These are phyloP conservation scores for Piezodorus guildinii DNA, from an alignment of 1,140 invertebrate genomes.

Conservation along the genomic window DNA sequence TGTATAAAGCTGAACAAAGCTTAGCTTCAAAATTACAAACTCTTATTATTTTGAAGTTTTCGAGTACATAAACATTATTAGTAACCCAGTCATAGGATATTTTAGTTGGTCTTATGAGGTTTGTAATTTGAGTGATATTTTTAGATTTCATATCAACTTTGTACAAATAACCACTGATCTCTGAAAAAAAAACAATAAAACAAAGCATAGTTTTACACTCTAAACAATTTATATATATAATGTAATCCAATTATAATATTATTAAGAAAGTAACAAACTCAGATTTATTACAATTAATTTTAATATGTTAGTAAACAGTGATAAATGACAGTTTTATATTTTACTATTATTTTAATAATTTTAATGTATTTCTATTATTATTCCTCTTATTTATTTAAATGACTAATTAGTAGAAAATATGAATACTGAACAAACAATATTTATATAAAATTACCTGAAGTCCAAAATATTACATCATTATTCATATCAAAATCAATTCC, in stretches of 20 bases:
- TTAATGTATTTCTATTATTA: too few relatives aligned
- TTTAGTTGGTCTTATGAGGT: conserved; percentile 25
- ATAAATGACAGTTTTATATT: too few relatives aligned
- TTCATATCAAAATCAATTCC: conserved; percentile 30
- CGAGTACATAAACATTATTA: conserved; percentile 29
- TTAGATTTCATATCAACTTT: conserved; percentile 20
- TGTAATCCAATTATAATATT: too few relatives aligned
- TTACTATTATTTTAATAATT: too few relatives aligned
- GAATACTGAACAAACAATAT: too few relatives aligned
- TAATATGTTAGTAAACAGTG: too few relatives aligned
- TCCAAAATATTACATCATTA: conserved; percentile 28
- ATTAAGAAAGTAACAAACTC: too few relatives aligned
- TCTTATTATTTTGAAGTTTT: conserved; percentile 21
- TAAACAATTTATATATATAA: neutral
- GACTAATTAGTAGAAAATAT: neutral
- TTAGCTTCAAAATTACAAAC: conserved; percentile 24
- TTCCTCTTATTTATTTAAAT: too few relatives aligned
- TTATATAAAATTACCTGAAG: conserved; percentile 42
- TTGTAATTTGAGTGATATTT: conserved; percentile 12
- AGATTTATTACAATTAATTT: too few relatives aligned
- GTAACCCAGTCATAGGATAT: conserved; percentile 31
- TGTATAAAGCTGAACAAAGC: conserved; percentile 24
- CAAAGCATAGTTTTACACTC: neutral
- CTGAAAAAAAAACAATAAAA: conserved; percentile 20
- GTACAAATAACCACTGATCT: conserved; percentile 22